These are phyloP conservation scores for Dynastes maya DNA, from an alignment of 2,888 invertebrate genomes.

Conservation along the genomic window DNA sequence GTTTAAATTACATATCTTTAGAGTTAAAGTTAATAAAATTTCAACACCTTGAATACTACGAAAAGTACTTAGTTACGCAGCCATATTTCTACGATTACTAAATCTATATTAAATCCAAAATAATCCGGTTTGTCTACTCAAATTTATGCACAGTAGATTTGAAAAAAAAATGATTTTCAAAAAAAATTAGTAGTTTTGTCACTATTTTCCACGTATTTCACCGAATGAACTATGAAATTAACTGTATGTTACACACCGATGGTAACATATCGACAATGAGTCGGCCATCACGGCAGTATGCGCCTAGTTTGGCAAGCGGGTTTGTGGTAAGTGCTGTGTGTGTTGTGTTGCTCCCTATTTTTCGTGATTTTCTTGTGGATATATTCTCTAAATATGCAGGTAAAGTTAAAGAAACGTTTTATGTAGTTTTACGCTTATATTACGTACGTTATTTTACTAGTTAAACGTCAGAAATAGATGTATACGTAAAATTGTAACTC, in stretches of 20 bases:
- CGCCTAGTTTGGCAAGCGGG: constrained; percentile 62
- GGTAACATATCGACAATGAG: constrained; percentile 37
- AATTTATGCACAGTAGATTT: constrained; percentile 48
- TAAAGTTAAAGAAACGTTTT: constrained; percentile 60
- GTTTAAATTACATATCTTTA: neutral
- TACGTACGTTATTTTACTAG: constrained; percentile 46
- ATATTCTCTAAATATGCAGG: constrained; percentile 70
- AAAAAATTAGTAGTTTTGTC: constrained; percentile 46
- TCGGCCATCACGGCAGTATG: constrained; percentile 52
- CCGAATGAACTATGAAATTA: constrained; percentile 17
- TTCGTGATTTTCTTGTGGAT: constrained; percentile 70
- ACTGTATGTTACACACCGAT: constrained; percentile 21
- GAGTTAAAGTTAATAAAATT: neutral
- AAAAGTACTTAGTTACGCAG: constrained; percentile 53
- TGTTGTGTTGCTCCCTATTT: constrained; percentile 71
- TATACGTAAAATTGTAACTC: constrained; percentile 64
- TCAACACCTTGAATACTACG: neutral
- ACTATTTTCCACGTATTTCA: constrained; percentile 50
- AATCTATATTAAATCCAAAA: constrained; percentile 57
- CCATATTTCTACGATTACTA: constrained; percentile 56
- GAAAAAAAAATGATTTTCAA: constrained; percentile 49
- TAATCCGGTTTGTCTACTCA: constrained; percentile 51
- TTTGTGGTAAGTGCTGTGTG: constrained; percentile 71
- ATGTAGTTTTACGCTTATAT: constrained; percentile 17
- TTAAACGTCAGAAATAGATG: constrained; percentile 50